A percentile compares a stretch with the other conserved stretches of the same genome.
phyloP scores from a whole-genome alignment of 2,797 vertebrate genomes.

The Acrossocheilus fasciatus region DNA sequence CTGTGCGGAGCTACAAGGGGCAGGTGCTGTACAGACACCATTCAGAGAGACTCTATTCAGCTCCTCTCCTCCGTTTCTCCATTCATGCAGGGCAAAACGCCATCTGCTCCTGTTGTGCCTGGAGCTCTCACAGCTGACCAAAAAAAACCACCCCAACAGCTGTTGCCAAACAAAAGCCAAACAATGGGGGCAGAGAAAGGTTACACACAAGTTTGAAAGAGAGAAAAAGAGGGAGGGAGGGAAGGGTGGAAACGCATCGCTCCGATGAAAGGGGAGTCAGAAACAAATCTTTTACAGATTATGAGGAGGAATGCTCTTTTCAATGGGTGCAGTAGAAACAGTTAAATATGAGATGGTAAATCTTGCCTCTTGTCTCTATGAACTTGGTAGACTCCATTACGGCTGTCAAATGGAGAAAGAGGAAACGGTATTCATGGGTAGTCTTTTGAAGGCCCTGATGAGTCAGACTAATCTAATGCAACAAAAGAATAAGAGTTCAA shows the following conservation, averaged over 20 bases:
- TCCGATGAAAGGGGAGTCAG: constrained; percentile 41
- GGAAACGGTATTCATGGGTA: constrained; percentile 14
- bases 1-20: constrained; percentile 88
- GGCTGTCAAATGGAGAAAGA: constrained; percentile 12
- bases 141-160: constrained; percentile 96
- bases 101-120: constrained; percentile 99
- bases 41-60: constrained; percentile 98
- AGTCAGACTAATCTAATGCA: background rate
- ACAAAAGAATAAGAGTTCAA: background rate
- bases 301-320: constrained; percentile 43
- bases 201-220: constrained; percentile 86
- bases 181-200: constrained; percentile 92
- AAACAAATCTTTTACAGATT: constrained; percentile 50
- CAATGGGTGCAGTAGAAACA: constrained; percentile 22
- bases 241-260: constrained; percentile 26
- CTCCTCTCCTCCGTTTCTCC: constrained; percentile 92
- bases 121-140: constrained; percentile 99
- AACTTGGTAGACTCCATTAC: constrained; percentile 37
- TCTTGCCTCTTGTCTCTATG: constrained; percentile 33
- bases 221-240: constrained; percentile 51
- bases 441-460: constrained; percentile 1
- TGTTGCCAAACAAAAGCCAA: constrained; percentile 98
- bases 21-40: constrained; percentile 99
- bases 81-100: constrained; percentile 99
- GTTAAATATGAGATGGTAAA: constrained; percentile 48